Base-by-base conservation (phyloP, 2,797 vertebrate genomes). In the Aselliscus stoliczkanus region DNA sequence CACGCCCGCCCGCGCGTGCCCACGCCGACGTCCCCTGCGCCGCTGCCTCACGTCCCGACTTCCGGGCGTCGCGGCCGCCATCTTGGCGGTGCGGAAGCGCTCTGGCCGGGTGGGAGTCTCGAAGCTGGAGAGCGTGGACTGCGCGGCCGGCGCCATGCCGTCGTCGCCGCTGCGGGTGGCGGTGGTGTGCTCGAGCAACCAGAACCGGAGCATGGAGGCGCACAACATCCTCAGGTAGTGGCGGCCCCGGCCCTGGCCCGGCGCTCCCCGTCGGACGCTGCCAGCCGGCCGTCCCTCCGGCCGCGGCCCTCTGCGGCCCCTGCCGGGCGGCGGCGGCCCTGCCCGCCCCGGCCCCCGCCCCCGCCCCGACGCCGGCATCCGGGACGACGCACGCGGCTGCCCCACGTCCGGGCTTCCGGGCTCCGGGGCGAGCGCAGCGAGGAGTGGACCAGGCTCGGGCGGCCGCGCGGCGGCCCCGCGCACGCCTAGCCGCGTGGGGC, bases 151-250 rank as follows among this genome's bases (percentile, higher is more conserved):
- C 93, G 93, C 88, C 76, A 97, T 99, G 99, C 99, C 99, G 98
- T 99, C 99, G 98, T 99, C 99, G 97, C 99, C 99, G 98, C 99
- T 99, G 97, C 99, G 99, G 88, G 99, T 99, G 98, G 99, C 99
- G 98, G 99, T 99, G 97, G 99, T 99, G 98, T 99, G 99, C 98
- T 99, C 99, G 98, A 99, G 99, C 98, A 99, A 99, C 99, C 99
- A 99, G 99, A 99, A 99, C 99, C 99, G 99, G 98, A 99, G 99
- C 98, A 99, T 99, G 99, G 99, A 99, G 98, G 99, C 99, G 98
- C 99, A 99, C 99, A 99, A 99, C 98, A 99, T 99, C 98, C 99
- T 99, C 99, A 99, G 99, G 99, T 99, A 99, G 99, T 21, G 20
- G 54, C 72, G 4, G 86, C 69, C 60, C 50, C 70, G 52, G 7